Evolutionary conservation across 2,113 vertebrate species (phyloP).

Genomic region (Monopterus albus): DNA sequence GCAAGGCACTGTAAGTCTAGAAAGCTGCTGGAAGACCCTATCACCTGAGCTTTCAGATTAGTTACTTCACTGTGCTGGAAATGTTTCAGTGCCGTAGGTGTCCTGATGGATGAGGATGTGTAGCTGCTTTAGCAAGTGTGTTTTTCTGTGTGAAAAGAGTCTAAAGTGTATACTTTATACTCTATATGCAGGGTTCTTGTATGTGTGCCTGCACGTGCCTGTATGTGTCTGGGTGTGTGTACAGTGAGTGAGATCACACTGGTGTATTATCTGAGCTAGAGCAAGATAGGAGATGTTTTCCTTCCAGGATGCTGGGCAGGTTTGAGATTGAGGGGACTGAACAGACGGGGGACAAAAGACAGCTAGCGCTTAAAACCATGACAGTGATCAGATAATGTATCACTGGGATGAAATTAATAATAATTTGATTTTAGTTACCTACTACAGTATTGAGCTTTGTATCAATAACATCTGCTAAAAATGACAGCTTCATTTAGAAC

Average conservation of each 20-base stretch:
- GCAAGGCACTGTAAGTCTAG: too few species aligned
- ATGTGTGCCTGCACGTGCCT: constrained; percentile 11
- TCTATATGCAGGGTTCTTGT: background rate
- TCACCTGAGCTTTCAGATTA: too few species aligned
- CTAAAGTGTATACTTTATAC: background rate
- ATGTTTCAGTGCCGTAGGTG: too few species aligned
- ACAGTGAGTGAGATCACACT: constrained; percentile 41
- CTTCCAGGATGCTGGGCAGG: constrained; percentile 68
- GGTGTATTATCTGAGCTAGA: constrained; percentile 52
- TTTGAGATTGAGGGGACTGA: constrained; percentile 73
- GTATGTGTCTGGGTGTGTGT: constrained; percentile 30
- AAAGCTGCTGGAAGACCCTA: too few species aligned
- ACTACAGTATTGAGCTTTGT: too few species aligned
- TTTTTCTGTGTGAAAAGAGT: constrained; percentile 3
- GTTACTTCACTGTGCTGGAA: background rate
- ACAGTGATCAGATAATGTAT: too few species aligned
- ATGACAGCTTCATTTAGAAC: too few species aligned
- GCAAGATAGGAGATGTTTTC: constrained; percentile 69
- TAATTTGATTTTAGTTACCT: too few species aligned
- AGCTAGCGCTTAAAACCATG: too few species aligned
- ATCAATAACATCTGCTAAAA: too few species aligned
- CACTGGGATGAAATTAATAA: too few species aligned
- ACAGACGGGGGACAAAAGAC: constrained; percentile 69
- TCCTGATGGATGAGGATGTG: background rate
- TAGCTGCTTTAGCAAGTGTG: constrained; percentile 2